Evolutionary conservation across 2,113 vertebrate species (phyloP), one percentile per base, ranked within the genome.

Genomic region (Microcebus lehilahytsara): DNA sequence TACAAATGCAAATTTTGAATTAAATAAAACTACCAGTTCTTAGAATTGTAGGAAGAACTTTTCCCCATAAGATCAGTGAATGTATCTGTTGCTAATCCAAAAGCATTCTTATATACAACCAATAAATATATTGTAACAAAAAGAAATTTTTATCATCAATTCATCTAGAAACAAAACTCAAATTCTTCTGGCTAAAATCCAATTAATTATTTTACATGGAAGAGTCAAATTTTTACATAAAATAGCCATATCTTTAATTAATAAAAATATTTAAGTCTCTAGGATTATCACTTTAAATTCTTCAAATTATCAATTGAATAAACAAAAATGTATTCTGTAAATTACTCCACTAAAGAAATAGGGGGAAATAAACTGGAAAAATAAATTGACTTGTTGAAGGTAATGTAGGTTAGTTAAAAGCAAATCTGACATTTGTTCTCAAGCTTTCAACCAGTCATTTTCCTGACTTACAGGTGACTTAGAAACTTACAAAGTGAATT

Each of bases 11-110:
- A 92, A 92, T 46, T 95, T 22, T 89, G 12, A 92, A 92, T 72
- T 46, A 85, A 77, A 66, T 60, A 72, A 80, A 94, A 92, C 42
- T 51, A 91, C 23, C 25, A 53, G 16, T 79, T 93, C 49, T 78
- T 72, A 16, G 13, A 89, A 96, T 86, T 90, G 85, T 90, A 77
- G 67, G 56, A 93, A 92, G 40, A 97, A 79, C 12, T 81, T 85
- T 69, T 37, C 0, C 34, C 37, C 30, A 72, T 60, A 78, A 97
- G 85, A 91, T 93, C 97, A 97, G 86, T 96, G 91, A 96, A 56
- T 37, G 25, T 77, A 83, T 78, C 19, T 97, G 77, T 80, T 96
- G 62, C 84, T 95, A 94, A 96, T 78, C 83, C 95, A 96, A 97
- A 96, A 46, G 32, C 1, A 32, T 64, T 13, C 62, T 64, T 64